phyloP scores from a whole-genome alignment of 1,140 invertebrate species.

The Pseudobourletiella spinata region DNA sequence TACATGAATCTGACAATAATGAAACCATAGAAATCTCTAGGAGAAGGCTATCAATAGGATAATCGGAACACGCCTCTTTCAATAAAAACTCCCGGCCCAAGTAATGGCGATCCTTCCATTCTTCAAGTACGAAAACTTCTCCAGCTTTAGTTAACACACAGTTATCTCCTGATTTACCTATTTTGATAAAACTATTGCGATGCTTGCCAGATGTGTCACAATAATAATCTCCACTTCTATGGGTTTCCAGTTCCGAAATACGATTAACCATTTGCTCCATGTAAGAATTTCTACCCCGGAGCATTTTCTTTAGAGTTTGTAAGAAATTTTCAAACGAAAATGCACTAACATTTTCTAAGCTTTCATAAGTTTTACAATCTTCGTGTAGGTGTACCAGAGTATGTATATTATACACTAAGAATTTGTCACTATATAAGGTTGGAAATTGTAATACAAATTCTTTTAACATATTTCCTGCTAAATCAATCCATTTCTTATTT shows the following conservation, averaged over 20 bases:
- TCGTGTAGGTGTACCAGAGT: slow-evolving; percentile 39
- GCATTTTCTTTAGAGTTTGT: slow-evolving; percentile 33
- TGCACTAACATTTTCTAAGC: slow-evolving; percentile 37
- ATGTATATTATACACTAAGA: slow-evolving; percentile 42
- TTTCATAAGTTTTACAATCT: slow-evolving; percentile 39
- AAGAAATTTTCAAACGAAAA: slow-evolving; percentile 41
- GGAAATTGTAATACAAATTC: slow-evolving; percentile 38
- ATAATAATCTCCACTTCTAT: too few relatives aligned
- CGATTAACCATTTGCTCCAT: slow-evolving; percentile 38
- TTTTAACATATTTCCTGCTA: slow-evolving; percentile 37
- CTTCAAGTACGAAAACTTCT: too few relatives aligned
- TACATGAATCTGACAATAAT: too few relatives aligned
- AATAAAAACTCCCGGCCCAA: too few relatives aligned
- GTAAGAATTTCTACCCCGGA: slow-evolving; percentile 34
- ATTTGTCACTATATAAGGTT: slow-evolving; percentile 36
- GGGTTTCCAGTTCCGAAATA: slow-evolving; percentile 36
- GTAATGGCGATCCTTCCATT: too few relatives aligned
- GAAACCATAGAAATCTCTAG: too few relatives aligned
- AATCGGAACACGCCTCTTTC: too few relatives aligned
- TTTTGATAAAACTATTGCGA: too few relatives aligned
- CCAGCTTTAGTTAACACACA: too few relatives aligned
- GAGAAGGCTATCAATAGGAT: too few relatives aligned
- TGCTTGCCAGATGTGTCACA: too few relatives aligned
- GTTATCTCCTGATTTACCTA: too few relatives aligned
- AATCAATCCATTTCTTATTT: slow-evolving; percentile 14